Evolutionary conservation across 2,888 invertebrate genomes (phyloP), one percentile per base, ranked within the genome.

Genomic region (Sericinus montela): DNA sequence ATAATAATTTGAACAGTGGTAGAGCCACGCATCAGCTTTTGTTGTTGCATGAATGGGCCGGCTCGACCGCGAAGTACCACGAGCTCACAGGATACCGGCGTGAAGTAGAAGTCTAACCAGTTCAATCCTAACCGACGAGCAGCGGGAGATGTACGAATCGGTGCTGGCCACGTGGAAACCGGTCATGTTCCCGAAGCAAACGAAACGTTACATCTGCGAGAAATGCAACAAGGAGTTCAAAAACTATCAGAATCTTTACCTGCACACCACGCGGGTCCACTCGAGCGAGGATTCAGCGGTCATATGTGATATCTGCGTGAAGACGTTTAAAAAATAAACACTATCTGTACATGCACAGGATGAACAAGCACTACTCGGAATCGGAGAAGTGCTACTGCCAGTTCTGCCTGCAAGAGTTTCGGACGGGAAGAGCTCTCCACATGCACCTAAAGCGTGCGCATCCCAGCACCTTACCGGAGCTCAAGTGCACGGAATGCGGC

Each of bases 341-440:
- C 52, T 88, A 88, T 47, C 28, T 88, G 0, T 88, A 88, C 60
- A 88, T 88, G 87, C 87, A 88, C 51, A 53, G 85, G 1, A 88
- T 87, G 87, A 88, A 88, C 30, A 86, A 86, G 7, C 87, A 88
- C 48, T 87, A 87, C n/a, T 86, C 87, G 0, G 86, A 87, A 11
- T 57, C 72, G 0, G 85, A 86, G 56, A 84, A 85, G 28, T 82
- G 85, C 38, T 83, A 72, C 53, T 88, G 87, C 34, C 84, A 88
- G 39, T 82, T 80, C 48, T 88, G 87, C 30, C 61, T 86, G 0
- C 87, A 87, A 56, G 85, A 86, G 45, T 88, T 86, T 29, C 56
- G 85, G 1, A 88, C 87, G 0, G 47, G 83, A 0, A 58, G 85
- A 6, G 87, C 87, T 0, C 41, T 88, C 0, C 81, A 86, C 13